Percentiles rank a stretch among this genome's conserved stretches.
Conservation (phyloP, 2,113 vertebrate genomes). For the Amphilophus citrinellus region DNA sequence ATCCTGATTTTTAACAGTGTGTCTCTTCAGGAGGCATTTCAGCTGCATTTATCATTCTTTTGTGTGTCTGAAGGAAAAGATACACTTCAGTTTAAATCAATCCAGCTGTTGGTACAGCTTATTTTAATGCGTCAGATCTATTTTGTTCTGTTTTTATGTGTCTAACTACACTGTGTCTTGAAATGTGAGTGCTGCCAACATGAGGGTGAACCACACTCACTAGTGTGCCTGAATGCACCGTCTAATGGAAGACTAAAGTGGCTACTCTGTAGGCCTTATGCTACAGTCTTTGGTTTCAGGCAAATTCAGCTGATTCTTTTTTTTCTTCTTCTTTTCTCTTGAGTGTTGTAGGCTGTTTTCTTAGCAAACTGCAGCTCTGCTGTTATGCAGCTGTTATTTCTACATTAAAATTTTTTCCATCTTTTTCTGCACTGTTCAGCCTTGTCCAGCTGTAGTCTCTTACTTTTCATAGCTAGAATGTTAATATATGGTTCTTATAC, state of each 20-base stretch:
- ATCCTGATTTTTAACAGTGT: not conserved
- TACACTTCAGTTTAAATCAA: not conserved
- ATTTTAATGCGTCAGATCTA: not conserved
- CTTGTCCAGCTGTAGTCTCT: not conserved
- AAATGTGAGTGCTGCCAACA: not conserved
- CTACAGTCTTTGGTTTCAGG: constrained; percentile 11
- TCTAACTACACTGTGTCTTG: constrained; percentile 3
- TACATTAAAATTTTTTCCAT: not conserved
- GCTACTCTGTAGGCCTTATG: not conserved
- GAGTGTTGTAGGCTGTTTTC: not conserved
- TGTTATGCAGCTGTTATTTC: not conserved
- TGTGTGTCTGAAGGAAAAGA: not conserved
- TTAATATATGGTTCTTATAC: not conserved
- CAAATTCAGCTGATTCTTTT: not conserved
- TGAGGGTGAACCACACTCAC: constrained; percentile 15
- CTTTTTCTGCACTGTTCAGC: not conserved
- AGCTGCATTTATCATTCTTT: not conserved
- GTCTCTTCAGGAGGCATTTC: not conserved
- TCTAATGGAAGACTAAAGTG: constrained; percentile 3
- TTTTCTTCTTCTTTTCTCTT: not conserved
- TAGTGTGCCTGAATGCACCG: not conserved
- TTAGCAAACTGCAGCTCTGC: not conserved
- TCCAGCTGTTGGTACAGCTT: not conserved
- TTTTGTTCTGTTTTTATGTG: not conserved
- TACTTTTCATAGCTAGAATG: not conserved